phyloP scores from a whole-genome alignment of 1,140 invertebrate genomes.

The Caerostris extrusa region DNA sequence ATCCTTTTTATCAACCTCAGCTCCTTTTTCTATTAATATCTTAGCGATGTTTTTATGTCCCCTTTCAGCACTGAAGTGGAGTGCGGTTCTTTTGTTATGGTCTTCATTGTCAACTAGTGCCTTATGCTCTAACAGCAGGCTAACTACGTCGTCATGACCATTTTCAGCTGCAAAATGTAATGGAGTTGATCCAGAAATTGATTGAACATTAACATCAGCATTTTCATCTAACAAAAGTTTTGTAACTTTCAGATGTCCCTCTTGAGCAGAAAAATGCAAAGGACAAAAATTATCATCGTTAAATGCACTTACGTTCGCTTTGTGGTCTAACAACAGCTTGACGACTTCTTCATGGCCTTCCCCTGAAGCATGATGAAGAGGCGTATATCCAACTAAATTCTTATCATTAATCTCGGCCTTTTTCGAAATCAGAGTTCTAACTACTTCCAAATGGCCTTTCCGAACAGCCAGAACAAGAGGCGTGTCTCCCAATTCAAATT shows the following conservation, averaged over 20 bases:
- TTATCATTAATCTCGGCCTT: background rate
- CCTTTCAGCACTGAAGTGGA: background rate
- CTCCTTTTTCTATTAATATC: background rate
- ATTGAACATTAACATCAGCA: conserved; percentile 41
- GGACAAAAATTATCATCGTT: conserved; percentile 34
- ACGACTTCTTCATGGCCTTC: conserved; percentile 78
- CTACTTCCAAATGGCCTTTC: conserved; percentile 79
- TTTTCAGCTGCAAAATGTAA: conserved; percentile 80
- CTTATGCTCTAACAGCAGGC: background rate
- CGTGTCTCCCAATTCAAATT: conserved; percentile 58
- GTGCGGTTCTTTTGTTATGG: background rate
- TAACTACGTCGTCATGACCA: conserved; percentile 79
- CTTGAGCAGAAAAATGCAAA: conserved; percentile 71
- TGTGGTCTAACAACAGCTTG: conserved; percentile 76
- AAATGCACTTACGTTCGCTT: conserved; percentile 68
- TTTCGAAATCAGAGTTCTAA: background rate
- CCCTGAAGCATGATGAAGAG: conserved; percentile 80
- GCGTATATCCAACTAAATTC: conserved; percentile 49
- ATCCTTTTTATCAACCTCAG: background rate
- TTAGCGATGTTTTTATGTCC: background rate
- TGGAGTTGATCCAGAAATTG: conserved; percentile 78
- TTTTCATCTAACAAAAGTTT: conserved; percentile 18
- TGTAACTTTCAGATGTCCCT: conserved; percentile 9
- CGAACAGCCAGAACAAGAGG: conserved; percentile 80
- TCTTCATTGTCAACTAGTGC: background rate